Evolutionary conservation across 2,888 invertebrate species (phyloP).

Genomic region (Trissonchulus latispiculum): DNA sequence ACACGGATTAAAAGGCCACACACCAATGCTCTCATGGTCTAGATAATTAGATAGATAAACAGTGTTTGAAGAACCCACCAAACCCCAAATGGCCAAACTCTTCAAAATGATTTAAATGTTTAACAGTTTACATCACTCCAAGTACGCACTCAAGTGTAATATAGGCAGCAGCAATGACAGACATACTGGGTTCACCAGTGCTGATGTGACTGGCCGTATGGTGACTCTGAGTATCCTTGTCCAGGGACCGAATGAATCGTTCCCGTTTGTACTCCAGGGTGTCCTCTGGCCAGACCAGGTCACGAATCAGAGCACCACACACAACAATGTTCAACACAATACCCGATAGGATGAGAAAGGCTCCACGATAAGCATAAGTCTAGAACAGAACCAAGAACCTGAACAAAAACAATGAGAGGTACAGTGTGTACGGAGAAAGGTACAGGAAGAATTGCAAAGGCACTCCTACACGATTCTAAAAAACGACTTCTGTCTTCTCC

Average conservation of each 20-base stretch:
- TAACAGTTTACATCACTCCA: too few species aligned
- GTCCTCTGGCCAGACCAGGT: constrained; percentile 66
- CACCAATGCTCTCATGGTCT: too few species aligned
- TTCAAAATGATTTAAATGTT: too few species aligned
- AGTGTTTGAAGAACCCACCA: too few species aligned
- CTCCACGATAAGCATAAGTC: neutral
- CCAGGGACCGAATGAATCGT: constrained; percentile 23
- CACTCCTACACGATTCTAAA: too few species aligned
- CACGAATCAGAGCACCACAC: constrained; percentile 69
- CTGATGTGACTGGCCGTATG: constrained; percentile 1
- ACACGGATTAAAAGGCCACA: too few species aligned
- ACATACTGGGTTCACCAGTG: constrained; percentile 14
- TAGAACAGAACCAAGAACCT: neutral
- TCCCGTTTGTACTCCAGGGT: constrained; percentile 30
- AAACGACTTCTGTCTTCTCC: too few species aligned
- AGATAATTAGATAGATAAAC: too few species aligned
- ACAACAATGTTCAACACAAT: constrained; percentile 70
- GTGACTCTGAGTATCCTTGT: neutral
- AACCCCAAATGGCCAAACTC: too few species aligned
- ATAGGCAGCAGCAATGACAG: constrained; percentile 3
- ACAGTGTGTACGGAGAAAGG: too few species aligned
- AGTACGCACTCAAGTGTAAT: neutral
- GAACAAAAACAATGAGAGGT: too few species aligned
- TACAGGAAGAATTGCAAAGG: too few species aligned
- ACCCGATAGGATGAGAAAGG: constrained; percentile 19